These are phyloP conservation scores for Orthosia cruda DNA, from an alignment of 2,888 invertebrate species.

Conservation along the genomic window DNA sequence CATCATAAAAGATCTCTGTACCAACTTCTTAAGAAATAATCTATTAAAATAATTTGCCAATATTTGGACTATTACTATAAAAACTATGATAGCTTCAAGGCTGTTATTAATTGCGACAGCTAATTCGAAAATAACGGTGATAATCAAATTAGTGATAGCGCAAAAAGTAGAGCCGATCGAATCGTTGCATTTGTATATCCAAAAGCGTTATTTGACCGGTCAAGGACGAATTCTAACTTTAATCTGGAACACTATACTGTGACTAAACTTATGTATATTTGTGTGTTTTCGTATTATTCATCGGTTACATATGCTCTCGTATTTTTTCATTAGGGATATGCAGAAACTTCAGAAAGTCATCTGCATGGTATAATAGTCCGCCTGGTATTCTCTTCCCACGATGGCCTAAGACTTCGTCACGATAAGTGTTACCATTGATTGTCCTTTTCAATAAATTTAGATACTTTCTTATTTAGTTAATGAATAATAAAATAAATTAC, in stretches of 20 bases:
- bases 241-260: neutral
- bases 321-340: too few relatives aligned
- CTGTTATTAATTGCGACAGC: slow-evolving; percentile 48
- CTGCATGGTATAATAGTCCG: too few relatives aligned
- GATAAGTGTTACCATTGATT: too few relatives aligned
- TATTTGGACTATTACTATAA: slow-evolving; percentile 21
- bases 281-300: too few relatives aligned
- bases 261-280: too few relatives aligned
- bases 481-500: too few relatives aligned
- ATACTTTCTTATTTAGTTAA: too few relatives aligned
- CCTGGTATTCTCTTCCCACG: too few relatives aligned
- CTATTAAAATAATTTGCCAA: slow-evolving; percentile 20
- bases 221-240: slow-evolving; percentile 35
- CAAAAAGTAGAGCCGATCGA: slow-evolving; percentile 40
- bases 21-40: slow-evolving; percentile 23
- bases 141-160: slow-evolving; percentile 36
- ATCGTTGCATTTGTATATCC: slow-evolving; percentile 41
- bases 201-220: slow-evolving; percentile 12
- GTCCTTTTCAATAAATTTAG: too few relatives aligned
- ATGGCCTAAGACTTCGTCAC: too few relatives aligned
- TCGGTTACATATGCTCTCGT: too few relatives aligned
- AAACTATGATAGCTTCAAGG: slow-evolving; percentile 40
- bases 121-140: neutral
- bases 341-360: too few relatives aligned
- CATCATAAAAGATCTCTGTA: slow-evolving; percentile 17